Conservation (phyloP, 2,113 vertebrate species). For the Megaceryle maxima region DNA sequence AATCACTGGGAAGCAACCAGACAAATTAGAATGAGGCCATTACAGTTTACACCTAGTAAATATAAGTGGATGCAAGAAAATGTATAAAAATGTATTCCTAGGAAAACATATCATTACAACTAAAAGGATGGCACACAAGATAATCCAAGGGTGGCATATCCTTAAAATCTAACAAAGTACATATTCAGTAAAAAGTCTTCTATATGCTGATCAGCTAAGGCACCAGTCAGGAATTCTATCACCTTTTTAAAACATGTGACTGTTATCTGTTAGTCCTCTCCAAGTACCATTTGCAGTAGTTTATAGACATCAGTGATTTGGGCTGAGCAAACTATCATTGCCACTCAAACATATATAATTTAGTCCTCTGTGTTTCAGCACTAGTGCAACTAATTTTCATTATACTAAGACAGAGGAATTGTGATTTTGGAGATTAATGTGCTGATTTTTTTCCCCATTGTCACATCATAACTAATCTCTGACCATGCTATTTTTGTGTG, state of each 20-base stretch:
- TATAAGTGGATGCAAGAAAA: not conserved
- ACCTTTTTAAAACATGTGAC: not conserved
- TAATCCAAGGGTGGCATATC: not conserved
- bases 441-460: not conserved
- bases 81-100: not conserved
- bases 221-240: not conserved
- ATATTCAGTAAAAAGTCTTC: not conserved
- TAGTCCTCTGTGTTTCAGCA: not conserved
- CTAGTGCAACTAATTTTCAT: not conserved
- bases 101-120: not conserved
- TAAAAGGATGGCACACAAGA: not conserved
- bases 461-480: not conserved
- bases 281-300: not conserved
- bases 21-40: constrained; percentile 9
- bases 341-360: not conserved
- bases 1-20: not conserved
- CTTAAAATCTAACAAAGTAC: not conserved
- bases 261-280: not conserved
- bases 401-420: not conserved
- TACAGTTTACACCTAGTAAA: constrained; percentile 4
- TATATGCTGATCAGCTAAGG: not conserved
- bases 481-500: not conserved
- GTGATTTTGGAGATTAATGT: not conserved
- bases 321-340: not conserved
- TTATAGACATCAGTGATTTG: not conserved